phyloP scores from a whole-genome alignment of 2,797 vertebrate species.

The Arnoldichthys spilopterus region DNA sequence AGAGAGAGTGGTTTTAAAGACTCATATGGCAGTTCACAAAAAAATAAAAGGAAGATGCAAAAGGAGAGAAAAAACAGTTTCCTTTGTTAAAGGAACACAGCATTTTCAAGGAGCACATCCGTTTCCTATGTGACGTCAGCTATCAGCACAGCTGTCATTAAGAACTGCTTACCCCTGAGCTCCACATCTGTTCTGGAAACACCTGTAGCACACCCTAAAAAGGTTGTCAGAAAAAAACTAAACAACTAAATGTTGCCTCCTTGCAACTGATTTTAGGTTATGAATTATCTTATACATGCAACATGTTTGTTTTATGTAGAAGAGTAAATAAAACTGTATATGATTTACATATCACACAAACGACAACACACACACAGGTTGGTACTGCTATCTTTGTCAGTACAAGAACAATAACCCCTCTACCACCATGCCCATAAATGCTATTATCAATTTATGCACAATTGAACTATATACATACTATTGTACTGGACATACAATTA shows the following conservation, averaged over 20 bases:
- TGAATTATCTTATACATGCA: neutral
- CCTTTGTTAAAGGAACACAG: conserved; percentile 18
- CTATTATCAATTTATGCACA: too few species aligned
- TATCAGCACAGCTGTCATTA: conserved; percentile 31
- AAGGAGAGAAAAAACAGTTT: conserved; percentile 3
- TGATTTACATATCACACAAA: too few species aligned
- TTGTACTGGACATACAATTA: too few species aligned
- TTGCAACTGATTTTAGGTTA: neutral
- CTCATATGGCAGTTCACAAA: neutral
- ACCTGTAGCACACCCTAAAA: conserved; percentile 21
- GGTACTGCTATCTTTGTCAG: neutral
- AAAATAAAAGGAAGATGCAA: conserved; percentile 15
- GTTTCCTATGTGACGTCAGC: conserved; percentile 31
- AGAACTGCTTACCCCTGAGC: conserved; percentile 11
- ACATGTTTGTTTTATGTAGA: neutral
- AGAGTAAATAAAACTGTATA: too few species aligned
- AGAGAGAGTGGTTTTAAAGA: conserved; percentile 12
- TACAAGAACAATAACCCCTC: too few species aligned
- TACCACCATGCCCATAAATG: too few species aligned
- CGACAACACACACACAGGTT: too few species aligned
- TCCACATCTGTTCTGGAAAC: conserved; percentile 6
- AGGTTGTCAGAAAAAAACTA: neutral
- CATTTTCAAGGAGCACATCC: conserved; percentile 8
- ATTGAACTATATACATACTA: too few species aligned
- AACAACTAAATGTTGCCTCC: neutral